These are phyloP conservation scores for Cynocephalus volans DNA, from an alignment of 2,113 vertebrate species.

Conservation along the genomic window DNA sequence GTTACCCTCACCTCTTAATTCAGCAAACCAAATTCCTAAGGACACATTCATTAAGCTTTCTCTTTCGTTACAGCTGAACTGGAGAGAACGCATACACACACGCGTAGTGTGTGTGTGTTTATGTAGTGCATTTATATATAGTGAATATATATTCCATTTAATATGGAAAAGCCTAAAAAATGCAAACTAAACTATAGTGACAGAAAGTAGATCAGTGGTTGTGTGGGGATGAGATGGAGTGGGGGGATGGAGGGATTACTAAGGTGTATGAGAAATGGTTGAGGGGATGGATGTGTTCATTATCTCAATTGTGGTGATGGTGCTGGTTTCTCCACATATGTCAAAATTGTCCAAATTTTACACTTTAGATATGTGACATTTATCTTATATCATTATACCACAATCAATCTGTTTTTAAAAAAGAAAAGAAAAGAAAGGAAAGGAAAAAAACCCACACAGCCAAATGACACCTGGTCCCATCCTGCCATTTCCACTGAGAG, in stretches of 20 bases:
- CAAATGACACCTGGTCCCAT: neutral
- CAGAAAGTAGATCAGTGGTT: neutral
- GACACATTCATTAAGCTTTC: neutral
- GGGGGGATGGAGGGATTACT: neutral
- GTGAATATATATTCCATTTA: neutral
- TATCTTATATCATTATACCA: neutral
- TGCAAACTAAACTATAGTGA: neutral
- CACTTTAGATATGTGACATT: neutral
- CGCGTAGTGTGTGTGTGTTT: neutral
- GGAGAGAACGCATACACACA: constrained; percentile 8
- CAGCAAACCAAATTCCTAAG: neutral
- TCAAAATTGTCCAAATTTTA: constrained; percentile 41
- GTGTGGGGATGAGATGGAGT: neutral
- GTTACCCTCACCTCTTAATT: neutral
- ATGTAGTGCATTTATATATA: no score
- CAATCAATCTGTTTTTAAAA: neutral
- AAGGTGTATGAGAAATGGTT: neutral
- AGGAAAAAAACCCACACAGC: neutral
- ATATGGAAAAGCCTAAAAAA: neutral
- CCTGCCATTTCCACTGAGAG: neutral
- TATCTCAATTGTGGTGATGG: neutral
- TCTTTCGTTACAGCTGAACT: neutral
- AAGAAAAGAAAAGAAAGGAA: neutral
- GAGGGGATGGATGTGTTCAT: neutral
- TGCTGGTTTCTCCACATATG: neutral